phyloP scores from a whole-genome alignment of 2,797 vertebrate species.

The Loriculus beryllinus region DNA sequence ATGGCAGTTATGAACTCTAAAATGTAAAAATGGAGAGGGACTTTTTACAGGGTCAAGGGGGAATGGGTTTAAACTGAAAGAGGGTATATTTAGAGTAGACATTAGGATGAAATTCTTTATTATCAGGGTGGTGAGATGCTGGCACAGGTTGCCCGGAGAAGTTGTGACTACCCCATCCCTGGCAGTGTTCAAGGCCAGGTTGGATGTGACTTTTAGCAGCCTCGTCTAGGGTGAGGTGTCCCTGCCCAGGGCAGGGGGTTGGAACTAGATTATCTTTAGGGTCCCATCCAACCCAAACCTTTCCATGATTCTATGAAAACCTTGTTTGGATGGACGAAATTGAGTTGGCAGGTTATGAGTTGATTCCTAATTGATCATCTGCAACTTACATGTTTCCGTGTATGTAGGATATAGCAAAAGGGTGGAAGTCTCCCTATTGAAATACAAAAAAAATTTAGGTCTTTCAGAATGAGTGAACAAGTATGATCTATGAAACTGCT shows the following conservation, averaged over 20 bases:
- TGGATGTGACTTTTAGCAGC: neutral
- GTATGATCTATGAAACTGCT: neutral
- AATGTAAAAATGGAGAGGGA: neutral
- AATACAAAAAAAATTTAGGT: neutral
- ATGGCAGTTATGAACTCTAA: neutral
- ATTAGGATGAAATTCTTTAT: neutral
- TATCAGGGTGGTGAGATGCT: neutral
- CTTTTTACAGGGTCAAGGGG: neutral
- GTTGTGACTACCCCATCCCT: neutral
- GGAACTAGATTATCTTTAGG: neutral
- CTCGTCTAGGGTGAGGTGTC: neutral
- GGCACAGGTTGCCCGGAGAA: neutral
- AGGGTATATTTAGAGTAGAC: neutral
- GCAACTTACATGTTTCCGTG: neutral
- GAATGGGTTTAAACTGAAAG: neutral
- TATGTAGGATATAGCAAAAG: neutral
- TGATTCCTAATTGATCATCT: neutral
- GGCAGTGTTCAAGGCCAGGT: neutral
- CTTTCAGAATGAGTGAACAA: neutral
- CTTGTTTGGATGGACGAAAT: neutral
- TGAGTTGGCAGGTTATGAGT: neutral
- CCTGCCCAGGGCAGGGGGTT: neutral
- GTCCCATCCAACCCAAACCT: neutral
- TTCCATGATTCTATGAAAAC: neutral
- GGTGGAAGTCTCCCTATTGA: neutral